These are phyloP conservation scores for Rotaria macrura DNA, from an alignment of 2,888 invertebrate species.

Conservation along the genomic window DNA sequence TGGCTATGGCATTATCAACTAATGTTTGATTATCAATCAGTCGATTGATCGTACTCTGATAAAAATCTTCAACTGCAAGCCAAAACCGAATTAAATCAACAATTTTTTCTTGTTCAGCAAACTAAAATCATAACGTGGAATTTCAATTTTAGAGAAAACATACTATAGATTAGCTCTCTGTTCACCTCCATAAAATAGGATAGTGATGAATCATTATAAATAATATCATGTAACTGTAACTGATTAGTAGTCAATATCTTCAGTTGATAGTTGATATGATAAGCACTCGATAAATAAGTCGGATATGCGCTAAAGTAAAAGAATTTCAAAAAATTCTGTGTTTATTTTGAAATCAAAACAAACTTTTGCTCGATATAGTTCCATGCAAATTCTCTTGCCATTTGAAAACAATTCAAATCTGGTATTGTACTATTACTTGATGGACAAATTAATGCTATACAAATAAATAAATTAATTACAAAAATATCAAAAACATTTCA, in stretches of 20 bases:
- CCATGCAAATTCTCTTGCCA: background rate
- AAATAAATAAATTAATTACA: too few species aligned
- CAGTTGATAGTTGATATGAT: background rate
- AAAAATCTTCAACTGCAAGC: slow-evolving; percentile 8
- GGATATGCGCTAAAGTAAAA: background rate
- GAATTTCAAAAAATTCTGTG: background rate
- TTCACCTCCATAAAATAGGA: background rate
- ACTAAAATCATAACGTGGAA: background rate
- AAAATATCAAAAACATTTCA: background rate
- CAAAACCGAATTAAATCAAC: background rate
- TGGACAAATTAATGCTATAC: background rate
- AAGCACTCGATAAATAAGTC: background rate
- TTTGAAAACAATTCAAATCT: background rate
- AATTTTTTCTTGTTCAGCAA: background rate
- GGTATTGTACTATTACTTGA: background rate
- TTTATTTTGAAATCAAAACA: background rate
- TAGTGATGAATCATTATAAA: slow-evolving; percentile 2
- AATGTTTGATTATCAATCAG: slow-evolving; percentile 9
- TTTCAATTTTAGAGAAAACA: too few species aligned
- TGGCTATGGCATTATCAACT: background rate
- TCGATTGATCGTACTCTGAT: background rate
- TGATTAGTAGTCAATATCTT: background rate
- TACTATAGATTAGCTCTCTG: too few species aligned
- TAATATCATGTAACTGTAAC: slow-evolving; percentile 13
- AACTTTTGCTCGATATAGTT: background rate